These are phyloP conservation scores for Thalassophryne amazonica DNA, from an alignment of 2,797 vertebrate genomes.

Conservation along the genomic window DNA sequence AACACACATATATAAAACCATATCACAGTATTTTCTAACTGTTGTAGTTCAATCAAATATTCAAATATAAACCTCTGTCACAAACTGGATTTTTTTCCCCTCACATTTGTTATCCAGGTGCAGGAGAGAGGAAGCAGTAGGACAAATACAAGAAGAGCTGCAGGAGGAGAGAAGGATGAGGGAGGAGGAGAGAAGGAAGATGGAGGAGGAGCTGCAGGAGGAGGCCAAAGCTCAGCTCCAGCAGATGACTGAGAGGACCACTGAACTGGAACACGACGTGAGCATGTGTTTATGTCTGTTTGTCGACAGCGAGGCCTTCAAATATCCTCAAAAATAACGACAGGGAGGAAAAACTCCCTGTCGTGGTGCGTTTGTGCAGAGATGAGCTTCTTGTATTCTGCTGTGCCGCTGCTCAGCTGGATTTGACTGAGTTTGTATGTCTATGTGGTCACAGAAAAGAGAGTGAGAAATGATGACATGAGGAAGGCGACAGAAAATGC, in stretches of 20 bases:
- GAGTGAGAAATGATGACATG: too few relatives aligned
- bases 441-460: too few relatives aligned
- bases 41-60: background rate
- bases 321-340: too few relatives aligned
- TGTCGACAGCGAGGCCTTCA: too few relatives aligned
- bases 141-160: constrained; percentile 67
- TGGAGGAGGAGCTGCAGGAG: constrained; percentile 63
- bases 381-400: too few relatives aligned
- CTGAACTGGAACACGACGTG: constrained; percentile 83
- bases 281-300: background rate
- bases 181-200: constrained; percentile 71
- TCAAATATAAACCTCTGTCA: background rate
- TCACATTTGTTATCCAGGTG: constrained; percentile 62
- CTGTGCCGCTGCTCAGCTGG: too few relatives aligned
- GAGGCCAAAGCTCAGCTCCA: constrained; percentile 66
- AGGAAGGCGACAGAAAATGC: constrained; percentile 31
- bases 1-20: too few relatives aligned
- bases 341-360: too few relatives aligned
- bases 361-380: too few relatives aligned
- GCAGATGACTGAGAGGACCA: constrained; percentile 71
- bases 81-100: background rate
- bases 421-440: too few relatives aligned
- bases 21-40: too few relatives aligned
- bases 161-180: constrained; percentile 66
- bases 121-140: constrained; percentile 71